Conservation (phyloP, 2,888 invertebrate genomes). For the Choreutis nemorana region DNA sequence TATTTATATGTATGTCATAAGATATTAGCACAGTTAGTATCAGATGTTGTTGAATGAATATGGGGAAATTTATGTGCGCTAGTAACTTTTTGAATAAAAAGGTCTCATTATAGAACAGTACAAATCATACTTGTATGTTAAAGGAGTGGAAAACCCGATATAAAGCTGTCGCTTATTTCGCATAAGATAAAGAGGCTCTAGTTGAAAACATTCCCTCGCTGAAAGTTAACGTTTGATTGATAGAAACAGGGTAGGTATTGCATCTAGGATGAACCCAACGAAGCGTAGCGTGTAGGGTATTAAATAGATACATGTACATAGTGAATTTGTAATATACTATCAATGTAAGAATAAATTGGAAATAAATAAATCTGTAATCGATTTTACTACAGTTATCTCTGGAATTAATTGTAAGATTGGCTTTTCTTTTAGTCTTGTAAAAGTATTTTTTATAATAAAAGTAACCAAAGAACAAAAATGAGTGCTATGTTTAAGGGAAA, state of each 20-base stretch:
- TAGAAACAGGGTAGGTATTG: slow-evolving; percentile 49
- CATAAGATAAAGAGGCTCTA: not conserved
- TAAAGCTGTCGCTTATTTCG: slow-evolving; percentile 5
- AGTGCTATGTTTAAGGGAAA: too few relatives aligned
- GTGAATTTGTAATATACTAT: slow-evolving; percentile 12
- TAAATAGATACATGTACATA: slow-evolving; percentile 9
- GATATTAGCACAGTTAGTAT: slow-evolving; percentile 15
- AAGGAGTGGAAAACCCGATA: too few relatives aligned
- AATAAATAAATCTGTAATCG: too few relatives aligned
- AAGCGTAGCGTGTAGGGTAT: slow-evolving; percentile 26
- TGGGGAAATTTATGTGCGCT: too few relatives aligned
- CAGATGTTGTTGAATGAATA: slow-evolving; percentile 12
- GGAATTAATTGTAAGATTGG: too few relatives aligned
- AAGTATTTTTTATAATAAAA: slow-evolving; percentile 21
- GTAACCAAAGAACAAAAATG: slow-evolving; percentile 42
- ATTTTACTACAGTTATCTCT: too few relatives aligned
- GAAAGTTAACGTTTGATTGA: slow-evolving; percentile 31
- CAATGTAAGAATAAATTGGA: too few relatives aligned
- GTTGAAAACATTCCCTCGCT: slow-evolving; percentile 8
- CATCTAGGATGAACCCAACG: slow-evolving; percentile 46
- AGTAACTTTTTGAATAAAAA: too few relatives aligned
- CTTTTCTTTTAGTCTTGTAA: too few relatives aligned
- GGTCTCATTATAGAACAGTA: too few relatives aligned
- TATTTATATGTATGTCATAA: slow-evolving; percentile 18
- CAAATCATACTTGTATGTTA: too few relatives aligned